Conservation (phyloP, 2,113 vertebrate genomes). For the Lophochroa leadbeateri region DNA sequence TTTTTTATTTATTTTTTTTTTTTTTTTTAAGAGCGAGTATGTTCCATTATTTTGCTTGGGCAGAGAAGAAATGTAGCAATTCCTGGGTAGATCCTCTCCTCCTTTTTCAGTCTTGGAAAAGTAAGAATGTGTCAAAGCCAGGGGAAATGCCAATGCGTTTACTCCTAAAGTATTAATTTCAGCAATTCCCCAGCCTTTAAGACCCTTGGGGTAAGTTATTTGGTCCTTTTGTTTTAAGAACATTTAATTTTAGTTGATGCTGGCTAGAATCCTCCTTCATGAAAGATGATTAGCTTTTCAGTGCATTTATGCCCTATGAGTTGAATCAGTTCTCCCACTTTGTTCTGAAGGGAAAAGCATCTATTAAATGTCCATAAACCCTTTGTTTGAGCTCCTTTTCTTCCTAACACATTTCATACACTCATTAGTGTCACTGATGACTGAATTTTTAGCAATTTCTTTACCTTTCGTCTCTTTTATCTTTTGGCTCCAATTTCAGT, state of each 20-base stretch:
- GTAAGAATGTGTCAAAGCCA: constrained; percentile 23
- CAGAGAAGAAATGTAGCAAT: neutral
- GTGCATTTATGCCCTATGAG: neutral
- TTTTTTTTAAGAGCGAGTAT: neutral
- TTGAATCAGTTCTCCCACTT: neutral
- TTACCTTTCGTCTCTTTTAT: neutral
- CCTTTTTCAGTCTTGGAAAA: constrained; percentile 32
- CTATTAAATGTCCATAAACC: neutral
- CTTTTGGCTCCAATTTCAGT: neutral
- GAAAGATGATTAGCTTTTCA: neutral
- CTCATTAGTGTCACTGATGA: neutral
- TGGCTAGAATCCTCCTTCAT: neutral
- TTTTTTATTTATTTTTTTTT: neutral
- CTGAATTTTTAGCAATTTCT: neutral
- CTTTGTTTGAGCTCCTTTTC: neutral
- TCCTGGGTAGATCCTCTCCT: constrained; percentile 1
- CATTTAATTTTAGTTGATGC: constrained; percentile 14
- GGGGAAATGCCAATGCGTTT: constrained; percentile 42
- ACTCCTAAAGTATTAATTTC: constrained; percentile 11
- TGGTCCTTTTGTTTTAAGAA: constrained; percentile 26
- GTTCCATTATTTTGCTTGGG: constrained; percentile 43
- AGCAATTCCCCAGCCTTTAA: neutral
- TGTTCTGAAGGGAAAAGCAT: neutral
- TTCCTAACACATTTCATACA: neutral
- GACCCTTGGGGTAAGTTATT: neutral